Base-by-base conservation (phyloP, 2,888 invertebrate species). In the Linnaemya tessellans region DNA sequence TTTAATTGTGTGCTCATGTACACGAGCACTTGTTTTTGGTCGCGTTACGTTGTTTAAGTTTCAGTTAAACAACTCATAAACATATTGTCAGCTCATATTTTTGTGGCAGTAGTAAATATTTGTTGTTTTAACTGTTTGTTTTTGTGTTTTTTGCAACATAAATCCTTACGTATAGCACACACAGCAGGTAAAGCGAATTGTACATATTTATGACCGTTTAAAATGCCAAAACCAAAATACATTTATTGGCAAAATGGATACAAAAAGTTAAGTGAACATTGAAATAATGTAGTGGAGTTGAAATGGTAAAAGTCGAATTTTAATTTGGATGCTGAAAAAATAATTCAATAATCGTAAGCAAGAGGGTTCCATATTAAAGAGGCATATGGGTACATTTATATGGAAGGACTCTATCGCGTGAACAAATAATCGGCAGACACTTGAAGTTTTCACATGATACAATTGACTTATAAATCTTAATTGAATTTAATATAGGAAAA, bases 101-200 rank as follows among this genome's bases (percentile, higher is more conserved):
- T 68, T 77, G 60, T 71, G 38, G 80, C 67, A 30, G 65, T 58
- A 73, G 73, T 74, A 30, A 9, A 3, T 49, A 73, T 49, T 70
- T 30, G 35, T 38, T 62, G 77, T 46, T 75, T 41, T 56, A 67
- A 41, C 56, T 58, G 30, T 74, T 77, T 38, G 49, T 49, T 4
- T 38, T 30, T 30, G 30, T 49, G 38, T 49, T 46, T 51, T 51
- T 71, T 84, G 49, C 74, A 58, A 67, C 67, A 80, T 51, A 41
- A 75, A 60, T 67, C 41, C 70, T 10, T 43, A 71, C 11, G 38
- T 60, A 41, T 11, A 35, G n/a, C 11, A 18, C 65, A 80, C 84
- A 73, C 84, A 84, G 81, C 84, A 84, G 84, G 84, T 81, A 81
- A 73, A 70, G 18, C 41, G 41, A 78, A 73, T 79, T n/a, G 60